Conservation (phyloP, 2,888 invertebrate species). For the Cheilosia vulpina region DNA sequence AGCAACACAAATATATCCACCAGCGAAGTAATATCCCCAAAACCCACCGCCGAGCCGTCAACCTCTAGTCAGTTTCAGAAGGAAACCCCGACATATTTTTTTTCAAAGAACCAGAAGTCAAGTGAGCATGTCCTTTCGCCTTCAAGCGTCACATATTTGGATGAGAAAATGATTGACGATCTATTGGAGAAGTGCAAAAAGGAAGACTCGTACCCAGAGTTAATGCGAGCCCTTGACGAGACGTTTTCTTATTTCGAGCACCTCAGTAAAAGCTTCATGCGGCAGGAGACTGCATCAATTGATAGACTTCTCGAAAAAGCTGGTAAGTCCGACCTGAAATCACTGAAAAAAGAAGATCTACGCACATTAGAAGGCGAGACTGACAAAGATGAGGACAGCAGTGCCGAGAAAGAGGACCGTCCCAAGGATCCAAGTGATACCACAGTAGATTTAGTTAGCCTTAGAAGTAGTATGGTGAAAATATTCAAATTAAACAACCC, state of each 20-base stretch:
- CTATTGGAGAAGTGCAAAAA: slow-evolving; percentile 90
- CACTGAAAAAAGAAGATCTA: slow-evolving; percentile 89
- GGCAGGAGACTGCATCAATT: slow-evolving; percentile 59
- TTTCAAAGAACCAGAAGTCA: slow-evolving; percentile 7
- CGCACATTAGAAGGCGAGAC: slow-evolving; percentile 90
- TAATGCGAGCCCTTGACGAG: slow-evolving; percentile 90
- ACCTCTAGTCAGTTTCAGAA: slow-evolving; percentile 65
- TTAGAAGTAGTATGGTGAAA: slow-evolving; percentile 84
- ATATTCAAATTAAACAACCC: slow-evolving; percentile 78
- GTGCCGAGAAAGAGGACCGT: slow-evolving; percentile 77
- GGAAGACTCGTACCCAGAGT: slow-evolving; percentile 87
- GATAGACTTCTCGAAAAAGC: slow-evolving; percentile 84
- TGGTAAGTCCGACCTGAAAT: slow-evolving; percentile 85
- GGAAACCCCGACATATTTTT: slow-evolving; percentile 9
- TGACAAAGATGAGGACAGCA: slow-evolving; percentile 94
- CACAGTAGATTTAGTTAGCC: slow-evolving; percentile 86
- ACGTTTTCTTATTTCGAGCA: slow-evolving; percentile 89
- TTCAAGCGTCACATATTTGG: slow-evolving; percentile 85
- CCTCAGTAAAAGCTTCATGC: slow-evolving; percentile 89
- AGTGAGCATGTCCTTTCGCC: slow-evolving; percentile 41
- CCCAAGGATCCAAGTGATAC: slow-evolving; percentile 77
- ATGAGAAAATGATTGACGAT: slow-evolving; percentile 90
- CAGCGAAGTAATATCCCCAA: slow-evolving; percentile 24
- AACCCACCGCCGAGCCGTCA: slow-evolving; percentile 47
- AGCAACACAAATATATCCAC: slow-evolving; percentile 75